These are phyloP conservation scores for Lepidocyrtoides sp. DNA, from an alignment of 2,888 invertebrate species.

Conservation along the genomic window DNA sequence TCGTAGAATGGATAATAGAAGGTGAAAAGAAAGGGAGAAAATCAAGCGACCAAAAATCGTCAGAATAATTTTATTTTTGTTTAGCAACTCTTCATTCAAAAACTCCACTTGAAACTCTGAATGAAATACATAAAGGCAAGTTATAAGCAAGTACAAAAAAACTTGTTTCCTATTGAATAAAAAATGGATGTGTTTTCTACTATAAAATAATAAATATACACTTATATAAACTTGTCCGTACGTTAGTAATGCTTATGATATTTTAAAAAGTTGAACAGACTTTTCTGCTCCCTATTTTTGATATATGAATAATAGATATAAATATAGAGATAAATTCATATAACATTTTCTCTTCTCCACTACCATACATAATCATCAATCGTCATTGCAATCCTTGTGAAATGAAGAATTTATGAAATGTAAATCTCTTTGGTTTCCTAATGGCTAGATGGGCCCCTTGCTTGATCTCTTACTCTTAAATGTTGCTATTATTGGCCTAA, in stretches of 20 bases:
- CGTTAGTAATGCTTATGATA: neutral
- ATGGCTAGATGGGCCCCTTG: constrained; percentile 83
- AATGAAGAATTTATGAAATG: neutral
- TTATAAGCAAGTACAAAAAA: neutral
- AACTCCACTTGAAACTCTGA: constrained; percentile 61
- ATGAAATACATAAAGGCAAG: constrained; percentile 27
- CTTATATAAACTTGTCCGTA: neutral
- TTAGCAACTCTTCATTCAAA: constrained; percentile 51
- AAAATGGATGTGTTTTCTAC: constrained; percentile 19
- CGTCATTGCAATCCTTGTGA: neutral
- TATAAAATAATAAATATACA: neutral
- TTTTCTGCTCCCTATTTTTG: neutral
- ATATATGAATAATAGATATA: neutral
- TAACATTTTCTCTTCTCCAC: neutral
- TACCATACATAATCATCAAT: neutral
- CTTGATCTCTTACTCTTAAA: constrained; percentile 64
- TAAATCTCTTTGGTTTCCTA: constrained; percentile 85
- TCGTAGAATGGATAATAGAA: constrained; percentile 28
- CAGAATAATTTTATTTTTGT: constrained; percentile 63
- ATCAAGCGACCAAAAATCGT: constrained; percentile 61
- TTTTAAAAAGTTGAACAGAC: neutral
- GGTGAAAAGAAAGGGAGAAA: constrained; percentile 23
- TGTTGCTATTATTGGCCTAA: constrained; percentile 65
- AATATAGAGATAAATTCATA: neutral
- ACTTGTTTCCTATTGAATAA: neutral